Evolutionary conservation across 2,888 invertebrate genomes (phyloP).

Genomic region (Clitarchus hookeri): DNA sequence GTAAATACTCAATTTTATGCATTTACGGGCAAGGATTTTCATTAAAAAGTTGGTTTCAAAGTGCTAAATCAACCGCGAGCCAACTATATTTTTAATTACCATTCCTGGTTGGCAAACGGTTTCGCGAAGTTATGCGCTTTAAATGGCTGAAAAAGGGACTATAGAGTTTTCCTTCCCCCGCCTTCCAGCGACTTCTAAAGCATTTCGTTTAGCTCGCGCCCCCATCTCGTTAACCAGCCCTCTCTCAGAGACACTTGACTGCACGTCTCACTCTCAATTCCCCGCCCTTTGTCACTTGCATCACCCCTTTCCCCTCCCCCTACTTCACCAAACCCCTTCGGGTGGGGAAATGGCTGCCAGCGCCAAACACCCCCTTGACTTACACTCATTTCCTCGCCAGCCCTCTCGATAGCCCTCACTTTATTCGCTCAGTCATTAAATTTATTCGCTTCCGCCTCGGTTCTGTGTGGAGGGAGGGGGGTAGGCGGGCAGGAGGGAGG

Average conservation of each 20-base stretch:
- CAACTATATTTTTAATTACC: too few relatives aligned
- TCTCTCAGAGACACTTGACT: not conserved
- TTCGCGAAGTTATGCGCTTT: not conserved
- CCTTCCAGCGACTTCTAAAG: not conserved
- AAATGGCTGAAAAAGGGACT: not conserved
- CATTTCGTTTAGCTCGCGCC: not conserved
- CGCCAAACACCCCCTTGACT: not conserved
- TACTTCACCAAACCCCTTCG: too few relatives aligned
- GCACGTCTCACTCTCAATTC: not conserved
- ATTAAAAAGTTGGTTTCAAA: too few relatives aligned
- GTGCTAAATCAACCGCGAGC: too few relatives aligned
- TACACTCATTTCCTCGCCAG: not conserved
- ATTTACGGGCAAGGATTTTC: too few relatives aligned
- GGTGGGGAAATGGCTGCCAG: not conserved
- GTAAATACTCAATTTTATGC: too few relatives aligned
- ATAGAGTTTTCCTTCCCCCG: not conserved
- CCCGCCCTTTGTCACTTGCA: not conserved
- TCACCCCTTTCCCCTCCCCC: too few relatives aligned
- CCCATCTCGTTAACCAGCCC: not conserved
- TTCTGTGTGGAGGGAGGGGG: not conserved
- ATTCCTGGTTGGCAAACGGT: too few relatives aligned
- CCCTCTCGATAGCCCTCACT: not conserved
- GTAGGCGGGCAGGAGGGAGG: too few relatives aligned
- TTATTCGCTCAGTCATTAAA: constrained; percentile 36
- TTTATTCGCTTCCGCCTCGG: constrained; percentile 40